Evolutionary conservation across 2,113 vertebrate species (phyloP).

Genomic region (Eretmochelys imbricata): DNA sequence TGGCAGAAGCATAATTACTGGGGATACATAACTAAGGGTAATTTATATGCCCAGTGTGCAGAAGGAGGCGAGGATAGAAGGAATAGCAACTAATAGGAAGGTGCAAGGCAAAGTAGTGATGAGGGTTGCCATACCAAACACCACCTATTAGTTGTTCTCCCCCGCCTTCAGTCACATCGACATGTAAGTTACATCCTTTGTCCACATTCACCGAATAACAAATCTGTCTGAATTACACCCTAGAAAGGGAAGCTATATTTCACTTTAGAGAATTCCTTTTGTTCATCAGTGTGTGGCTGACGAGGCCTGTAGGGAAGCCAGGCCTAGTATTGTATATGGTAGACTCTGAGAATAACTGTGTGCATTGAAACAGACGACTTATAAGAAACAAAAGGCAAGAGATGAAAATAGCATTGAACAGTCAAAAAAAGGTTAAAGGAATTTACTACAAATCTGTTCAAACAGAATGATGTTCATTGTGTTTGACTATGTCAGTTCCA

Average conservation of each 20-base stretch:
- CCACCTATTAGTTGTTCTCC: background rate
- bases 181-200: background rate
- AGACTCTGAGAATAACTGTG: conserved; percentile 47
- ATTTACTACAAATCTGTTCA: conserved; percentile 20
- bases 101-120: background rate
- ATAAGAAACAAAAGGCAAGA: conserved; percentile 36
- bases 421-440: background rate
- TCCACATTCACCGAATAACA: conserved; percentile 39
- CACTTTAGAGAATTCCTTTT: conserved; percentile 48
- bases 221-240: conserved; percentile 29
- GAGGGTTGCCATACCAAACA: background rate
- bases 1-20: background rate
- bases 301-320: conserved; percentile 2
- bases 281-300: conserved; percentile 47
- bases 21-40: background rate
- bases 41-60: background rate
- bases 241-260: conserved; percentile 7
- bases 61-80: background rate
- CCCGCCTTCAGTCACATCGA: conserved; percentile 19
- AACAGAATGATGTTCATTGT: conserved; percentile 50
- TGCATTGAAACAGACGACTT: conserved; percentile 49
- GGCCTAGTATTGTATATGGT: background rate
- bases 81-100: background rate
- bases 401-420: conserved; percentile 41
- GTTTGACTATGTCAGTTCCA: conserved; percentile 32